Evolutionary conservation across 2,888 invertebrate species (phyloP), one percentile per base, ranked within the genome.

Genomic region (Euzetes globulus): DNA sequence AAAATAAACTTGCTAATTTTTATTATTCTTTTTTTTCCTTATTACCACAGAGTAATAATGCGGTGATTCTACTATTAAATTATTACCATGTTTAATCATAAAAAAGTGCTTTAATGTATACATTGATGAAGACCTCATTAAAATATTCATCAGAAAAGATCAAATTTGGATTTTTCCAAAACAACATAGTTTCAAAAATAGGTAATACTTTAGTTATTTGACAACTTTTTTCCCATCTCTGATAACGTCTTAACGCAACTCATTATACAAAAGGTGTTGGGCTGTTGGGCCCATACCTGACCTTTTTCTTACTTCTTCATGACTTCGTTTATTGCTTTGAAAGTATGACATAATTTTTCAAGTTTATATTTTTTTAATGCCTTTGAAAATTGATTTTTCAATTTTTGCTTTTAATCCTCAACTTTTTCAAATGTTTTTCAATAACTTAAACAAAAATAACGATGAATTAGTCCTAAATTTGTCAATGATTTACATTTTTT

Each of bases 131-230:
- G 27, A 15, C 29, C 58, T 58, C 58, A 58, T 58, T 58, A 13
- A 58, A 27, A 22, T 13, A 19, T 65, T 65, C 63, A 65, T 65
- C 37, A 4, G 11, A 65, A 58, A 15, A 13, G n/a, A 65, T 11
- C n/a, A 11, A 25, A 25, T 27, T 65, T 37, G 63, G 63, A 65
- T 65, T 65, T 65, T 19, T 37, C 37, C 37, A 65, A 65, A 65
- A 65, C 22, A 19, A 65, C 37, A 33, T 65, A 15, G n/a, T 65
- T 65, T 33, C 15, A 37, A 65, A 65, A 65, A 65, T 65, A 65
- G 63, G 63, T 65, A 65, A 65, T 27, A 9, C 47, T 47, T 47
- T 47, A 19, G 5, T 9, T 50, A 17, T 58, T 58, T 29, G 27
- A 58, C 55, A 55, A 55, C 55, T 25, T 55, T 55, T 55, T 47